A percentile compares a stretch with the other conserved stretches of the same genome.
phyloP scores from a whole-genome alignment of 2,113 vertebrate genomes.

The Phainopepla nitens region DNA sequence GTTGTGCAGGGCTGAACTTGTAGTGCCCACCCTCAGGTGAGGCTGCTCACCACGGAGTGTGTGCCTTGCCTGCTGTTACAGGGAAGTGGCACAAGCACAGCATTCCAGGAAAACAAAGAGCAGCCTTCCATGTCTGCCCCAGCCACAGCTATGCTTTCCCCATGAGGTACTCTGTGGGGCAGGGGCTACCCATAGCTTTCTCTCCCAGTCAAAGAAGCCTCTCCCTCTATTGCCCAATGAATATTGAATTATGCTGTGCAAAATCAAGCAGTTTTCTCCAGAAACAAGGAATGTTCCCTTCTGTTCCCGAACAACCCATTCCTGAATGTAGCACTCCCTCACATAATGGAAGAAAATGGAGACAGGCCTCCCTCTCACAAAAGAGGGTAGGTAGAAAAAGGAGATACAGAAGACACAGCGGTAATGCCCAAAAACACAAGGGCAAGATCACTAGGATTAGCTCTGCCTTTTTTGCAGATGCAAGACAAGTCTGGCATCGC shows the following conservation, averaged over 20 bases:
- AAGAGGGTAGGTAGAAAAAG: not conserved
- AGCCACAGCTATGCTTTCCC: not conserved
- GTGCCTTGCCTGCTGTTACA: not conserved
- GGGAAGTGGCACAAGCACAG: not conserved
- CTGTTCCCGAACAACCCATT: not conserved
- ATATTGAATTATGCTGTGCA: not conserved
- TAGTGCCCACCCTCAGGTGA: not conserved
- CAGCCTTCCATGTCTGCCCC: not conserved
- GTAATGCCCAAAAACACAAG: not conserved
- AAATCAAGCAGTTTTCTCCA: not conserved
- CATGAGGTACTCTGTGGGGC: not conserved
- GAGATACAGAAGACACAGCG: not conserved
- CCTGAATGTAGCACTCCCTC: not conserved
- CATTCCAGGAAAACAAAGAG: not conserved
- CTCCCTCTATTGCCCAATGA: not conserved
- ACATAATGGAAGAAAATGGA: not conserved
- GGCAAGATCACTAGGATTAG: not conserved
- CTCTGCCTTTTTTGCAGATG: not conserved
- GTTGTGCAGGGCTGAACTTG: not conserved
- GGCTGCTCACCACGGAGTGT: accelerated
- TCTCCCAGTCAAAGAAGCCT: not conserved
- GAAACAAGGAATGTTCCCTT: not conserved
- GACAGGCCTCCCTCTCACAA: not conserved
- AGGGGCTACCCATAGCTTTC: not conserved
- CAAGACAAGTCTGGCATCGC: not conserved